phyloP scores from a whole-genome alignment of 2,113 vertebrate genomes.

The Prietella phreatophila region DNA sequence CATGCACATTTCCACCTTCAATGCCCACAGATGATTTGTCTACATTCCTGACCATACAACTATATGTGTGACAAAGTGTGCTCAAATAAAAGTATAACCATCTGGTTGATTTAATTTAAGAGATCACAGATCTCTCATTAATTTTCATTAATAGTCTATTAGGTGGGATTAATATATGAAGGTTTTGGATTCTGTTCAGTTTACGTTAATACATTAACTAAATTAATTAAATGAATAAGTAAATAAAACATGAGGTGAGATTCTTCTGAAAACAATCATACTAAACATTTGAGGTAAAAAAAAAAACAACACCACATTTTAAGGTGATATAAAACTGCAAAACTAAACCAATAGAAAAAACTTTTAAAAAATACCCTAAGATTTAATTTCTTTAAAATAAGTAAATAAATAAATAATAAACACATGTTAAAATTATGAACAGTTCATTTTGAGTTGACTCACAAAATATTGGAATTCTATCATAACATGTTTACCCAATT shows the following conservation, averaged over 20 bases:
- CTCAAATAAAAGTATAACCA: background rate
- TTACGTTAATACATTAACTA: background rate
- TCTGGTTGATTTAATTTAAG: constrained; percentile 4
- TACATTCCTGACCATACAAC: background rate
- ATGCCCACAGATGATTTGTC: background rate
- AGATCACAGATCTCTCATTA: background rate
- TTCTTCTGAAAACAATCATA: background rate
- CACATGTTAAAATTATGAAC: background rate
- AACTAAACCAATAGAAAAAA: background rate
- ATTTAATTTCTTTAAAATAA: background rate
- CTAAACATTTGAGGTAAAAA: too few relatives aligned
- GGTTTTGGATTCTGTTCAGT: background rate
- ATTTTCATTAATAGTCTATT: background rate
- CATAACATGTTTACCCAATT: background rate
- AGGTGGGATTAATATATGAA: background rate
- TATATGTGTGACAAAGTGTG: background rate
- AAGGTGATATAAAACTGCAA: background rate
- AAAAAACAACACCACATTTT: background rate
- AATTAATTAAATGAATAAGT: background rate
- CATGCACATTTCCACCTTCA: background rate
- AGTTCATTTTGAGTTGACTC: background rate
- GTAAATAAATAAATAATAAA: background rate
- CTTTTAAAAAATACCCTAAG: background rate
- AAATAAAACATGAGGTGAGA: background rate
- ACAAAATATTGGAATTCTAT: background rate